Base-by-base conservation (phyloP, 2,888 invertebrate genomes). In the Trachelus troglodyta region DNA sequence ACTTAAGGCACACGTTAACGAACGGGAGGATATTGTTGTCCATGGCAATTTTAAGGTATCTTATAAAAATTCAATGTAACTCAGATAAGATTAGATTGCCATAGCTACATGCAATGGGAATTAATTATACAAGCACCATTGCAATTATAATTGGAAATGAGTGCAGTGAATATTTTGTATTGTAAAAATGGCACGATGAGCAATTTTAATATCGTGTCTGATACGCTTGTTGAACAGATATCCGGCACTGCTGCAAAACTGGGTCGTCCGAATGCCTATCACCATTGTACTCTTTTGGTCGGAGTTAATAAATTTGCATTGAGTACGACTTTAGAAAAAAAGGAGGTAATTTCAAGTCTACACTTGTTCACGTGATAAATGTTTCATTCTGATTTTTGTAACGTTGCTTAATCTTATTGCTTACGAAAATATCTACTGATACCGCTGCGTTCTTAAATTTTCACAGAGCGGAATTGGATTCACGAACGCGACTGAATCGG, bases 201-300 rank as follows among this genome's bases (percentile, higher is more conserved):
- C 23, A 56, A 56, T 56, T 56, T 2, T 56, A 56, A 56, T 56
- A 9, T 9, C 56, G 23, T 56, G 9, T 56, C 15, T 9, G 9
- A 56, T 56, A 23, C 23, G 23, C 2, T 9, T 56, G 2, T 56
- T 56, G 23, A 56, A 23, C 9, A 98, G 98, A 94, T 99, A 86
- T 99, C 99, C 86, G 99, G 98, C 85, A 98, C 98, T 75, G 98
- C 99, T 75, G 96, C 98, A 1, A 98, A 98, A 92, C 93, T 99
- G 79, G 97, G 97, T 79, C 94, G 95, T 83, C 94, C 95, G 12
- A 96, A 96, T 88, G 96, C 97, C n/a, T 99, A 99, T 93, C 99
- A 99, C 91, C 99, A 99, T 92, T 98, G 98, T 92, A 99, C 99
- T 4, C 94, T 99, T 84, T 93, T 99, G 90, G 96, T 98, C 81